Base-by-base conservation (phyloP, 2,797 vertebrate genomes). In the Mus minutoides region DNA sequence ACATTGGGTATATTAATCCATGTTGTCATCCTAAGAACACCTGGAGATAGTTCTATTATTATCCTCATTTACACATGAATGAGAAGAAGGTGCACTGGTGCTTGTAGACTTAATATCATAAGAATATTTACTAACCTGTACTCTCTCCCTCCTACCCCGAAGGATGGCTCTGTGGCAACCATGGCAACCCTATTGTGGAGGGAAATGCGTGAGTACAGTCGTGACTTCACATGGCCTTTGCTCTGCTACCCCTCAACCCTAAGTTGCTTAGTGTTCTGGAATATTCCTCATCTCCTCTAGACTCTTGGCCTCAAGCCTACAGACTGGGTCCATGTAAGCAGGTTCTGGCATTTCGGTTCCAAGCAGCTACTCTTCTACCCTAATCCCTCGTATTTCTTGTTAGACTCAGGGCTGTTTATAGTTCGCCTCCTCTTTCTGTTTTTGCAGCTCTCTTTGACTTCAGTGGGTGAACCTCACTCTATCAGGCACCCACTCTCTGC, bases 211-310 rank as follows among this genome's bases (percentile, higher is more conserved):
- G 80, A n/a, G 31, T 40, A 8, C 1, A 62, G 46, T 40, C 34
- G 9, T 16, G 16, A 58, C 13, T 64, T 62, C 34, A 3, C 2
- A 2, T 3, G 6, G 37, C 7, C 13, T 64, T 56, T 16, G 10
- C 31, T 78, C 13, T 80, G 17, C 26, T 24, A 0, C 11, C 21
- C 13, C 16, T 75, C 26, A 12, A 34, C 60, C 62, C 34, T 75
- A 76, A 19, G 12, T 40, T 62, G 2, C 46, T 37, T 14, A 56
- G 52, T 29, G 4, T 0, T 0, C 19, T 1, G 40, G 37, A 49
- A 13, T n/a, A 43, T 13, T 1, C 22, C 77, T 58, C 22, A 43
- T 54, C 58, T 37, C 34, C 31, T 24, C 5, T 60, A 71, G 26
- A 17, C 10, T 8, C 46, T 54, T 49, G 56, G 6, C 1, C 11